Percentiles rank a stretch among this genome's conserved stretches.
These are phyloP conservation scores for Linnaemya tessellans DNA, from an alignment of 2,888 invertebrate species.

Conservation along the genomic window DNA sequence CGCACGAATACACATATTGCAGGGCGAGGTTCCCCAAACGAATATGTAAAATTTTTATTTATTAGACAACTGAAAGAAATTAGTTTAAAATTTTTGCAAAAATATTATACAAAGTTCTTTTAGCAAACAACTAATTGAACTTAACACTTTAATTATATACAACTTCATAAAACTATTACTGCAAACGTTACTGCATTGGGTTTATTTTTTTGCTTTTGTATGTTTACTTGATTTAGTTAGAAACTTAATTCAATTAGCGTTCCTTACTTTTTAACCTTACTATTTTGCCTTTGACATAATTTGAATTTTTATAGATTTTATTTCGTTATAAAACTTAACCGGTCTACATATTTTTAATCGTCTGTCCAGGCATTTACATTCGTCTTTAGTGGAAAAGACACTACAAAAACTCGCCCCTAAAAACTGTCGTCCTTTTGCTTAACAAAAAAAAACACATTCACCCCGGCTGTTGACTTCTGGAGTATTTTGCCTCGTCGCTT, in stretches of 20 bases:
- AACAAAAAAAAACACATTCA: slow-evolving; percentile 55
- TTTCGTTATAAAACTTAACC: slow-evolving; percentile 43
- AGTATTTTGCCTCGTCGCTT: slow-evolving; percentile 34
- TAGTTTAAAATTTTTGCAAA: slow-evolving; percentile 13
- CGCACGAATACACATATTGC: slow-evolving; percentile 72
- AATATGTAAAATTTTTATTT: slow-evolving; percentile 49
- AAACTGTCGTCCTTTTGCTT: slow-evolving; percentile 48
- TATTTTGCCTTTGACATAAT: background rate
- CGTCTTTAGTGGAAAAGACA: slow-evolving; percentile 27
- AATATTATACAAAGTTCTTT: slow-evolving; percentile 19
- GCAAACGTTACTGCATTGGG: background rate
- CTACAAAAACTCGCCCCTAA: slow-evolving; percentile 65
- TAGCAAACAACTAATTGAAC: slow-evolving; percentile 67
- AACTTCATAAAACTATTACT: slow-evolving; percentile 52
- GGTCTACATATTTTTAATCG: slow-evolving; percentile 55
- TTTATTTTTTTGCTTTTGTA: background rate
- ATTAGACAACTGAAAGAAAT: slow-evolving; percentile 51
- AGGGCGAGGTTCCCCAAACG: slow-evolving; percentile 71
- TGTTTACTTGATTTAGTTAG: slow-evolving; percentile 16
- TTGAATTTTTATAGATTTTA: slow-evolving; percentile 29
- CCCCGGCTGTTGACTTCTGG: slow-evolving; percentile 66
- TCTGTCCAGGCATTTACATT: slow-evolving; percentile 26
- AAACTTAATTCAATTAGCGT: slow-evolving; percentile 36
- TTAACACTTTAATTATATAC: slow-evolving; percentile 66
- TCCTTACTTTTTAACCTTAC: background rate